Evolutionary conservation across 2,797 vertebrate genomes (phyloP), one percentile per base, ranked within the genome.

Genomic region (Arctocebus calabarensis): DNA sequence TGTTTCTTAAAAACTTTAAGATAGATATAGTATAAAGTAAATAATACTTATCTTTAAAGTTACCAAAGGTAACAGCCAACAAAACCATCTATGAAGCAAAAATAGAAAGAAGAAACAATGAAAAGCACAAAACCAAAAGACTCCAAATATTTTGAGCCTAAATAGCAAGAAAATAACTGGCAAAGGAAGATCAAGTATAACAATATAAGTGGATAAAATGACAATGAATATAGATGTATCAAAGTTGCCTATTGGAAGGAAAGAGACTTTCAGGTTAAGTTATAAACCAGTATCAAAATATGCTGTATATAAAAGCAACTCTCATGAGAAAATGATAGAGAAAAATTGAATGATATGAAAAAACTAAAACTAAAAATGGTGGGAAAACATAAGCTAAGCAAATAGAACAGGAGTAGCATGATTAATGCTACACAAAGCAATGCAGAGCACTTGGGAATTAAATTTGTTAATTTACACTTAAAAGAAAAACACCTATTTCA

Each of bases 41-140:
- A 91, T 91, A 12, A 23, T 45, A 74, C 59, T 75, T 66, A 5
- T 91, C 19, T 68, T 86, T 25, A 64, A 82, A 82, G 48, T 81
- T 66, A 74, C 37, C 75, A 86, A 66, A 71, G 23, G 74, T 64
- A 48, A 91, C n/a, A 23, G 45, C 14, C 57, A 86, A 66, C 2
- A 40, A 82, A 66, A 64, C 32, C 48, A 73, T 90, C 23, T 79
- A 57, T 55, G 74, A 94, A 48, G 19, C 29, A 86, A 91, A 90
- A 70, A 32, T 5, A 90, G 45, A 37, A 66, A 43, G 55, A 81
- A 20, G 17, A 57, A 83, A 68, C 7, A 48, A 87, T 68, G 75
- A 77, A 90, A 91, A 29, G 48, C 48, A 48, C 12, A 1, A 48
- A 48, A 10, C 48, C 48, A 48, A 48, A 12, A 48, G 48, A 48